phyloP scores from a whole-genome alignment of 2,888 invertebrate species.

The Cryptophagus acutangulus region DNA sequence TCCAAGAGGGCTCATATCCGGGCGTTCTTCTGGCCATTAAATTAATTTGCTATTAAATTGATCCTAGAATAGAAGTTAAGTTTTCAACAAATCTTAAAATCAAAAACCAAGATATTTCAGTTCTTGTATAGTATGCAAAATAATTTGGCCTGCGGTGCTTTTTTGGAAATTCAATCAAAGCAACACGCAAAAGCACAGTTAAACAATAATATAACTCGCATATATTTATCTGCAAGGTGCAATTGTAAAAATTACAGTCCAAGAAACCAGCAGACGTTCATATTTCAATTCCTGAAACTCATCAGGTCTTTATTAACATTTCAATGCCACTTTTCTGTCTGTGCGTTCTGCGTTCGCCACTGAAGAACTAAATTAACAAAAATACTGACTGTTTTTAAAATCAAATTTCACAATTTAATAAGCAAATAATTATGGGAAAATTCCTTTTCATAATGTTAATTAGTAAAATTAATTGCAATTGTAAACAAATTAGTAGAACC shows the following conservation, averaged over 20 bases:
- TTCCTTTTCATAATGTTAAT: too few species aligned
- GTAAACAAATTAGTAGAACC: background rate
- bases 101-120: too few species aligned
- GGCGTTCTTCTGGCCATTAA: too few species aligned
- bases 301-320: constrained; percentile 16
- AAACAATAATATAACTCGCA: constrained; percentile 12
- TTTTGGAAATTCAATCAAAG: constrained; percentile 12
- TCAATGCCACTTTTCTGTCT: constrained; percentile 10
- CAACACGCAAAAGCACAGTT: constrained; percentile 17
- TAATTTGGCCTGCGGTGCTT: constrained; percentile 6
- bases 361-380: constrained; percentile 1
- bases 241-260: constrained; percentile 22
- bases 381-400: background rate
- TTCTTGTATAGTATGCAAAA: too few species aligned
- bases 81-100: too few species aligned
- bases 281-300: constrained; percentile 22
- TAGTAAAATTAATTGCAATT: background rate
- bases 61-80: too few species aligned
- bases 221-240: constrained; percentile 15
- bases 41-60: too few species aligned
- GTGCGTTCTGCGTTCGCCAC: background rate
- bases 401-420: too few species aligned
- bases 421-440: too few species aligned
- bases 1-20: too few species aligned
- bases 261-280: constrained; percentile 13